Evolutionary conservation across 2,888 invertebrate species (phyloP).

Genomic region (Callyntrura sp.): DNA sequence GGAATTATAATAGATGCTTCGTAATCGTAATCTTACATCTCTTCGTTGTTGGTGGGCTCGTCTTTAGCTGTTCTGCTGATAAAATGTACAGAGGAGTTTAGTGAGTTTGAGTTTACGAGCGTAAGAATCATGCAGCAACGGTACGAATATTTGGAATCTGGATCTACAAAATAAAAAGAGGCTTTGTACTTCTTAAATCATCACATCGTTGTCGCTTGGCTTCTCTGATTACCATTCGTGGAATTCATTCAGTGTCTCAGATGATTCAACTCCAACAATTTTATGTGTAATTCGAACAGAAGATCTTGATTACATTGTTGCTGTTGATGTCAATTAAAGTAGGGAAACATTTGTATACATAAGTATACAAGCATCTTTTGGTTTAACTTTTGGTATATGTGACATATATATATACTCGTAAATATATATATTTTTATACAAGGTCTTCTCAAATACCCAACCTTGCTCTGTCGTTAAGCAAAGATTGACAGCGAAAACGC

Average conservation of each 20-base stretch:
- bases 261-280: constrained; percentile 29
- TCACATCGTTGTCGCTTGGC: constrained; percentile 13
- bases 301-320: not conserved
- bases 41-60: constrained; percentile 71
- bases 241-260: constrained; percentile 19
- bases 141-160: constrained; percentile 34
- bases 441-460: too few species aligned
- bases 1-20: constrained; percentile 53
- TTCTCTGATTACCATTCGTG: constrained; percentile 10
- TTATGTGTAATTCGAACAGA: constrained; percentile 12
- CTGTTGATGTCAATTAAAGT: constrained; percentile 4
- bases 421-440: not conserved
- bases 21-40: constrained; percentile 53
- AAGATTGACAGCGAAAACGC: too few species aligned
- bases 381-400: too few species aligned
- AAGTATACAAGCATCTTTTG: not conserved
- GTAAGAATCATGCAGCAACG: not conserved
- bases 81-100: constrained; percentile 4
- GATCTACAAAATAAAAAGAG: constrained; percentile 2
- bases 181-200: constrained; percentile 29
- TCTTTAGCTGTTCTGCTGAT: constrained; percentile 15
- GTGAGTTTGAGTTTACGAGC: constrained; percentile 27
- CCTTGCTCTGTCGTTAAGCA: too few species aligned
- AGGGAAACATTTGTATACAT: not conserved
- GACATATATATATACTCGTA: too few species aligned